Evolutionary conservation across 35 echinoderm and acorn worm species (phyloP).

Genomic region (Anneissia japonica): DNA sequence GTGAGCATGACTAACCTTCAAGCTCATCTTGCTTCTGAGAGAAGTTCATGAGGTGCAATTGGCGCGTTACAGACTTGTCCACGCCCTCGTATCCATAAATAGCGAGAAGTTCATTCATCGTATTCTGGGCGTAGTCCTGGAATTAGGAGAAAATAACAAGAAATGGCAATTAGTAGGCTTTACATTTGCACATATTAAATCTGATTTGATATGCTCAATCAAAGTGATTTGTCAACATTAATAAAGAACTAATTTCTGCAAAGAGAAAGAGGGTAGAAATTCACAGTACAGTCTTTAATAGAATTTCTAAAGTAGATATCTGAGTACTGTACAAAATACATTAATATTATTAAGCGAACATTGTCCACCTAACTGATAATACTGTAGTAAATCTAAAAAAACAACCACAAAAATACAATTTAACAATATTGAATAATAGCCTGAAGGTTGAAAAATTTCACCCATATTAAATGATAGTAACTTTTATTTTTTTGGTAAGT

Average conservation of each 20-base stretch:
- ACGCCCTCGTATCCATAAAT: slow-evolving; percentile 7
- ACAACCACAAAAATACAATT: too few relatives aligned
- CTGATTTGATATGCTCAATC: background rate
- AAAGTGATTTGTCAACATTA: background rate
- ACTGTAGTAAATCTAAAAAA: too few relatives aligned
- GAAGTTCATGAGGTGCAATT: slow-evolving; percentile 4
- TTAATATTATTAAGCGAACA: too few relatives aligned
- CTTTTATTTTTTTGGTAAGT: too few relatives aligned
- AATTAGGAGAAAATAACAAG: background rate
- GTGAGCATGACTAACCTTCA: background rate
- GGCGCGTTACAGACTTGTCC: background rate
- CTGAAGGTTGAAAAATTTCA: too few relatives aligned
- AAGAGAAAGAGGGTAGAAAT: background rate
- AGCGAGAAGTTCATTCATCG: slow-evolving; percentile 6
- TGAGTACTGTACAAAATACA: too few relatives aligned
- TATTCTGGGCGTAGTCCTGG: slow-evolving; percentile 9
- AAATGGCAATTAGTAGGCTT: background rate
- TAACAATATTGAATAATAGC: too few relatives aligned
- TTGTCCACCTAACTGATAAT: too few relatives aligned
- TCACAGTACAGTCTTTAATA: background rate
- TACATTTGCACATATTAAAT: background rate
- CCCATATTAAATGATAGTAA: too few relatives aligned
- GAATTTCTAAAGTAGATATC: too few relatives aligned
- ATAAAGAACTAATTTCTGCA: too few relatives aligned
- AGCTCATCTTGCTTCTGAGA: background rate